phyloP scores from a whole-genome alignment of 1,140 invertebrate genomes.

The Charaxes varanes region DNA sequence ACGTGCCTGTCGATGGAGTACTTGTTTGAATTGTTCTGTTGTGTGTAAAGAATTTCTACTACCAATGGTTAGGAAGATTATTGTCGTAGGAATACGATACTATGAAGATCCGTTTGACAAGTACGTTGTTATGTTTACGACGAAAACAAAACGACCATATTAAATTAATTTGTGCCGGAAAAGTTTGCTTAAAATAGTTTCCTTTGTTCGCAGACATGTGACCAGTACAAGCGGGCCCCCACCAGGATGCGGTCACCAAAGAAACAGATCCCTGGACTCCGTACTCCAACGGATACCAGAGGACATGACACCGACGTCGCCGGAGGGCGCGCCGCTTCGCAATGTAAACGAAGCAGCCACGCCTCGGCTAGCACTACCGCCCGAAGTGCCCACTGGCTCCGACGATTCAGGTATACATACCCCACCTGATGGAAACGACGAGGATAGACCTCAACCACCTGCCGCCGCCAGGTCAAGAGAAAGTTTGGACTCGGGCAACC shows the following conservation, averaged over 20 bases:
- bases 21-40: constrained; percentile 28
- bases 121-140: constrained; percentile 29
- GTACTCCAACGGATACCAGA: constrained; percentile 90
- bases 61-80: constrained; percentile 66
- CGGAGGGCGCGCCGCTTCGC: constrained; percentile 81
- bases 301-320: constrained; percentile 86
- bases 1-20: constrained; percentile 28
- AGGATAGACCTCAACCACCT: constrained; percentile 47
- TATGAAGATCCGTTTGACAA: constrained; percentile 68
- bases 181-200: constrained; percentile 14
- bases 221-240: constrained; percentile 58
- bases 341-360: constrained; percentile 83
- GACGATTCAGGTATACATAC: constrained; percentile 90
- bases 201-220: constrained; percentile 59
- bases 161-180: background rate
- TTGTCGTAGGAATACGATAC: constrained; percentile 59
- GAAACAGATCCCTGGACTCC: constrained; percentile 91
- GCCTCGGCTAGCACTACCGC: constrained; percentile 86
- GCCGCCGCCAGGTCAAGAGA: constrained; percentile 76
- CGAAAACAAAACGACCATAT: background rate
- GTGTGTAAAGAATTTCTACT: constrained; percentile 17
- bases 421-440: constrained; percentile 58
- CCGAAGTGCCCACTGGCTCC: constrained; percentile 85
- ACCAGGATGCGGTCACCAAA: constrained; percentile 81
- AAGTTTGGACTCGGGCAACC: constrained; percentile 81